Evolutionary conservation across 2,797 vertebrate species (phyloP).

Genomic region (Florisuga fusca): DNA sequence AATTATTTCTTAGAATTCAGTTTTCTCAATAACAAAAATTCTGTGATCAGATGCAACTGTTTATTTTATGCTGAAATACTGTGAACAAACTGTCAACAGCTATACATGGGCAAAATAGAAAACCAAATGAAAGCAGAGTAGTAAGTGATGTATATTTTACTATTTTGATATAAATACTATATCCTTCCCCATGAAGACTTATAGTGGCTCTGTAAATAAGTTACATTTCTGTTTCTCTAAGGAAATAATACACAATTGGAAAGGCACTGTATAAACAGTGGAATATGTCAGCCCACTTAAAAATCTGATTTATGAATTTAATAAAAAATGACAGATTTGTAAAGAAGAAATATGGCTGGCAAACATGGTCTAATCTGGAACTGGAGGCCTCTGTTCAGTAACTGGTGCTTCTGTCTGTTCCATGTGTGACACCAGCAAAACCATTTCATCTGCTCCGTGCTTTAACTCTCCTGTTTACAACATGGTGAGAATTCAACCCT

Average conservation of each 20-base stretch:
- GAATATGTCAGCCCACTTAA: neutral
- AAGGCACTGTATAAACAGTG: constrained; percentile 7
- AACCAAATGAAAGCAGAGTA: constrained; percentile 45
- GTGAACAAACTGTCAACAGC: constrained; percentile 55
- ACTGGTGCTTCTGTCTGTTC: neutral
- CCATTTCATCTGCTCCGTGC: neutral
- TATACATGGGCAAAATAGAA: constrained; percentile 45
- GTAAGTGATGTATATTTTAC: constrained; percentile 40
- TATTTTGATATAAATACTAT: constrained; percentile 49
- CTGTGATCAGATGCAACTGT: constrained; percentile 7
- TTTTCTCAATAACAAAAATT: constrained; percentile 25
- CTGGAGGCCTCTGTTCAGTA: neutral
- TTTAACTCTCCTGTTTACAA: neutral
- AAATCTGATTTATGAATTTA: neutral
- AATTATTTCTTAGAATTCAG: constrained; percentile 22
- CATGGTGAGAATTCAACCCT: neutral
- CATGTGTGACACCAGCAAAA: neutral
- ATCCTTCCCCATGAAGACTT: constrained; percentile 38
- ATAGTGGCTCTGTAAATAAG: constrained; percentile 49
- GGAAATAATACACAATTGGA: constrained; percentile 28
- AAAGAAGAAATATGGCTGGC: neutral
- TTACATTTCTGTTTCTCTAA: constrained; percentile 13
- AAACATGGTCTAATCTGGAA: neutral
- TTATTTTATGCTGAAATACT: constrained; percentile 50
- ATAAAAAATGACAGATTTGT: neutral